A percentile compares a stretch with the other conserved stretches of the same genome.
Conservation (phyloP, 2,113 vertebrate species). For the Nestor notabilis region DNA sequence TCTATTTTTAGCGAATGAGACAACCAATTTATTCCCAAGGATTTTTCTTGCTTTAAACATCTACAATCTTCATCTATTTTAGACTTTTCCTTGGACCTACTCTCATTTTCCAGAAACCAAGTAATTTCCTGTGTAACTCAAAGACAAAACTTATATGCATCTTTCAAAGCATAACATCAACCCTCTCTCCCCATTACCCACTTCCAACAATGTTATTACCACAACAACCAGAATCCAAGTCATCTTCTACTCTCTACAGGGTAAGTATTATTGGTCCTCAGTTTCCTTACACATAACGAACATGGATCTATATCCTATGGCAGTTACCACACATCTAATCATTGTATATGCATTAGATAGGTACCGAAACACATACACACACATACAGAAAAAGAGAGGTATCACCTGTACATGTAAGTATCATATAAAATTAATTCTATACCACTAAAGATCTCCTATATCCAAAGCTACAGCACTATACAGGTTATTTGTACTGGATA, state of each 20-base stretch:
- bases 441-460: not conserved
- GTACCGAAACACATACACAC: not conserved
- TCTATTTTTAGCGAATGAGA: not conserved
- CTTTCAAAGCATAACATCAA: not conserved
- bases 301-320: not conserved
- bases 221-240: not conserved
- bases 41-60: not conserved
- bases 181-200: not conserved
- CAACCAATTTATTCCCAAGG: not conserved
- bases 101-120: not conserved
- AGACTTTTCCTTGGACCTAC: not conserved
- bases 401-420: not conserved
- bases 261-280: not conserved
- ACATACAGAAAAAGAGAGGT: not conserved
- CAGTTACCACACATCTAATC: not conserved
- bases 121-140: not conserved
- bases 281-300: not conserved
- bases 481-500: not conserved
- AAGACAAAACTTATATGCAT: not conserved
- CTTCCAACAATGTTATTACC: not conserved
- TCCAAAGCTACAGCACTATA: not conserved
- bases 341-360: not conserved
- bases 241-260: not conserved
- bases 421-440: not conserved
- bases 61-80: not conserved